A percentile compares a stretch with the other conserved stretches of the same genome.
These are phyloP conservation scores for Chinchilla lanigera DNA, from an alignment of 2,113 vertebrate species.

Conservation along the genomic window DNA sequence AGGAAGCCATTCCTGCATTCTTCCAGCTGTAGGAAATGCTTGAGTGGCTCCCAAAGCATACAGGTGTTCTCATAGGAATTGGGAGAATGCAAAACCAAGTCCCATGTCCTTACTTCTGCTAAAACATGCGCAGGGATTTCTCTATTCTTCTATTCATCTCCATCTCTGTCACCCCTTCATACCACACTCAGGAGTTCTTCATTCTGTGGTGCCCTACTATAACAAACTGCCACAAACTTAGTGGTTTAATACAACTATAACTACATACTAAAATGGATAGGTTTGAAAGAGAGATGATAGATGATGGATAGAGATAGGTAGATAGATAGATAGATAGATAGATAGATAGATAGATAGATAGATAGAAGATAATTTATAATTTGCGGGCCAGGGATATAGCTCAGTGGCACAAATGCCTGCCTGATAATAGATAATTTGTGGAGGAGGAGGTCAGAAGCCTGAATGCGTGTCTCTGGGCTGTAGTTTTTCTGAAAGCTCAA, in stretches of 20 bases:
- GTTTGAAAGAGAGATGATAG: not conserved
- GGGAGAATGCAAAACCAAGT: constrained; percentile 4
- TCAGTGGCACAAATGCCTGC: too few species aligned
- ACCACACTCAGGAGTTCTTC: not conserved
- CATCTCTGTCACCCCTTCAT: not conserved
- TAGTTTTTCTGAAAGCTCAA: not conserved
- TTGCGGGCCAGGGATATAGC: too few species aligned
- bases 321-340: too few species aligned
- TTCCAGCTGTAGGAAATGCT: constrained; percentile 38
- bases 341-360: too few species aligned
- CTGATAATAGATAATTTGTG: not conserved
- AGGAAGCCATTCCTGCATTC: constrained; percentile 14
- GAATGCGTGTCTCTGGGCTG: not conserved
- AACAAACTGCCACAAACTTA: not conserved
- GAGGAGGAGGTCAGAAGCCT: not conserved
- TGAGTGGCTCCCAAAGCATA: constrained; percentile 35
- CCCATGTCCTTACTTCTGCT: not conserved
- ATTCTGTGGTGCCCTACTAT: not conserved
- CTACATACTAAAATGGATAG: not conserved
- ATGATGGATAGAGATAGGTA: not conserved
- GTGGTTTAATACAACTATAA: not conserved
- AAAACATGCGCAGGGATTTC: not conserved
- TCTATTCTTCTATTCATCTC: not conserved
- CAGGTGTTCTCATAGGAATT: constrained; percentile 32
- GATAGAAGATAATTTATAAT: too few species aligned